A percentile compares a stretch with the other conserved stretches of the same genome.
Conservation (phyloP, 2,797 vertebrate genomes). For the Thamnophis elegans region DNA sequence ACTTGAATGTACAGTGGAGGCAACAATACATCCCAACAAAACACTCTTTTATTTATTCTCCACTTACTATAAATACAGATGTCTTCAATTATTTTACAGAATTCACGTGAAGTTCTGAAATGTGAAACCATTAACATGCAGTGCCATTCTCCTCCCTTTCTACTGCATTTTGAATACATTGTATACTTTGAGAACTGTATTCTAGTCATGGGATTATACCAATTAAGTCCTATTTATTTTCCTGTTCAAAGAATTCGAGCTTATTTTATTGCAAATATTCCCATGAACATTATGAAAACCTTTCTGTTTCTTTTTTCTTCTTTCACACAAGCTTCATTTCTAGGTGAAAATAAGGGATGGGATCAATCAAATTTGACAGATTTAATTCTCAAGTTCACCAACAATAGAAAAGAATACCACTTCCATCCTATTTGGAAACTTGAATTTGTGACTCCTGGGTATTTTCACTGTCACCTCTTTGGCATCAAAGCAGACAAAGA, state of each 20-base stretch:
- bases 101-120: neutral
- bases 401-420: neutral
- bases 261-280: neutral
- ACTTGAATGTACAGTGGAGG: neutral
- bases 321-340: neutral
- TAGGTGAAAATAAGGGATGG: neutral
- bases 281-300: neutral
- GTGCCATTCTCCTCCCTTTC: neutral
- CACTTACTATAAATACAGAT: neutral
- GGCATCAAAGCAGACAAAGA: neutral
- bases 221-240: neutral
- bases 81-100: neutral
- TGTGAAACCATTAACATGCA: neutral
- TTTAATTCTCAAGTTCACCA: neutral
- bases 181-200: neutral
- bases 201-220: neutral
- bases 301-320: neutral
- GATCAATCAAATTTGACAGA: neutral
- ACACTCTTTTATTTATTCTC: neutral
- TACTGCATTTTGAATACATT: neutral
- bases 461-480: slow-evolving; percentile 2
- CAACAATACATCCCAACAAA: neutral
- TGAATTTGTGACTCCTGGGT: neutral
- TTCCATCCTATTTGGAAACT: neutral
- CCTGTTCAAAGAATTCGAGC: neutral